Base-by-base conservation (phyloP, 2,797 vertebrate genomes). In the Arrhamphus sclerolepis region DNA sequence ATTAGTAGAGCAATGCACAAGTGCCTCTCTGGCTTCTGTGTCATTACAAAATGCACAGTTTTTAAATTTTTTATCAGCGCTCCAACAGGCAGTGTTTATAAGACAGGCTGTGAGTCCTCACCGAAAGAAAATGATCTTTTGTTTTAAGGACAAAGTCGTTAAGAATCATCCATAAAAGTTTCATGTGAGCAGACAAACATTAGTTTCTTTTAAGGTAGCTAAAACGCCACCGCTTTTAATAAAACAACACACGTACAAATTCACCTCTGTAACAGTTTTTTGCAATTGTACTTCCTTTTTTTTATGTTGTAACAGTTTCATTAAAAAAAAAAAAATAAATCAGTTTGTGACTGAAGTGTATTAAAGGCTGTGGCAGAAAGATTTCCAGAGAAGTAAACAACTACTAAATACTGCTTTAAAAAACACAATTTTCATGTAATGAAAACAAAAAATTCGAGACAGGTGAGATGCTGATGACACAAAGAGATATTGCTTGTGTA, bases 211-310 rank as follows among this genome's bases (percentile, higher is more conserved):
- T 40, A 53, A 66, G 77, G 87, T 93, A 94, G 95, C 94, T 98
- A 97, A 96, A 98, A 98, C 95, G 93, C 95, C 94, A 95, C 95
- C 89, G 68, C 79, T 58, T 31, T 89, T 19, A 93, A 56, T 63
- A 42, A 47, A 42, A 60, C 31, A 54, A 49, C 41, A 62, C 22
- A 41, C 18, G 64, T 49, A 93, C 86, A 75, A 64, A 48, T 56
- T 90, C 85, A 90, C 89, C 89, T 92, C 88, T 65, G 69, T 62
- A 77, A 83, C 81, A 91, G 86, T 67, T 54, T 46, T 77, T 92
- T 86, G 76, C 47, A 20, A 82, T 69, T 87, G 82, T 83, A 83
- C 21, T 70, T 61, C 89, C 14, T 38, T 38, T 14, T 29, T 29
- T 29, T 29, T 29, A 4, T 7, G 19, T 44, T 43, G 26, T 18